Evolutionary conservation across 1,140 invertebrate genomes (phyloP).

Genomic region (Trypoxylus dichotomus): DNA sequence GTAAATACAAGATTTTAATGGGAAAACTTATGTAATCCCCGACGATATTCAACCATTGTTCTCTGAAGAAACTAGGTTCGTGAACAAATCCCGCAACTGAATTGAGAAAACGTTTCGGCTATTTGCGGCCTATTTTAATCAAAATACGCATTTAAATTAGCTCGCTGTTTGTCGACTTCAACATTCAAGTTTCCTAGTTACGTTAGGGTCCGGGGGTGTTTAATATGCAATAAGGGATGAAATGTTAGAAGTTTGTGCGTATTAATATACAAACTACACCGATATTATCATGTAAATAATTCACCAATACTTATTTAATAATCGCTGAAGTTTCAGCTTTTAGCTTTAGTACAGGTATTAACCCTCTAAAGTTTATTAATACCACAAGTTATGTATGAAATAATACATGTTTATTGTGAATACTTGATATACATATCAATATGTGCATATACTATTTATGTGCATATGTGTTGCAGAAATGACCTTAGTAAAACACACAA

Average conservation of each 20-base stretch:
- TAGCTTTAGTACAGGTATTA: background rate
- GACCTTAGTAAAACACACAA: too few relatives aligned
- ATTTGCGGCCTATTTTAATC: slow-evolving; percentile 1
- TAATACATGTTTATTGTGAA: too few relatives aligned
- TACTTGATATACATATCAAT: too few relatives aligned
- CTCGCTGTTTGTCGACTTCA: background rate
- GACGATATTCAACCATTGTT: background rate
- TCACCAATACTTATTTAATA: background rate
- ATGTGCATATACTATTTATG: too few relatives aligned
- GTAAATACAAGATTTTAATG: background rate
- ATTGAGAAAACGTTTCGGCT: background rate
- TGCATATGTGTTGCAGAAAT: too few relatives aligned
- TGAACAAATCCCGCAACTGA: background rate
- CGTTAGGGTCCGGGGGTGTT: slow-evolving; percentile 2
- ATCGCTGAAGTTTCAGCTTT: background rate
- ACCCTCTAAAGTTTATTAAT: background rate
- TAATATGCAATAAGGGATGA: slow-evolving; percentile 9
- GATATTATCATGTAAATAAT: slow-evolving; percentile 11
- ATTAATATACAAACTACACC: background rate
- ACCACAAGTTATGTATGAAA: too few relatives aligned
- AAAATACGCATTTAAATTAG: slow-evolving; percentile 9
- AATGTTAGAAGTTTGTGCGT: background rate
- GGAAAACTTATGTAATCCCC: background rate
- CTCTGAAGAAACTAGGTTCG: background rate
- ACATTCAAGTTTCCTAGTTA: background rate